phyloP scores from a whole-genome alignment of 2,888 invertebrate species.

The Parnassius smintheus region DNA sequence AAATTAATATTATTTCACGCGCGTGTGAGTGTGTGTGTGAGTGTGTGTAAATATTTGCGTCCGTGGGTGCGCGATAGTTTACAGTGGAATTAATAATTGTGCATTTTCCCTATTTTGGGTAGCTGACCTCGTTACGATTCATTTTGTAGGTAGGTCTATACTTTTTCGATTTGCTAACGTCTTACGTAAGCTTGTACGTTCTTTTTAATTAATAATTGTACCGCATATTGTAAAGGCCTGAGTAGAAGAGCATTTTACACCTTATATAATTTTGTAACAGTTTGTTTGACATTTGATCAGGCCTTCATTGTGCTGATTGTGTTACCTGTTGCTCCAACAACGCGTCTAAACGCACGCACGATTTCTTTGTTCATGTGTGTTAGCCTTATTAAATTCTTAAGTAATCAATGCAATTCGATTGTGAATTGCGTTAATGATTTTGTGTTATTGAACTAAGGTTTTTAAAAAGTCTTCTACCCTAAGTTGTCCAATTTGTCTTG shows the following conservation, averaged over 20 bases:
- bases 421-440: slow-evolving; percentile 3
- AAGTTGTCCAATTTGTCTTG: no score
- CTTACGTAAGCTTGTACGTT: slow-evolving; percentile 58
- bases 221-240: slow-evolving; percentile 54
- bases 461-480: no score
- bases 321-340: slow-evolving; percentile 39
- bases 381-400: slow-evolving; percentile 17
- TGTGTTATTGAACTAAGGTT: no score
- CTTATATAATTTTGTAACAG: slow-evolving; percentile 70
- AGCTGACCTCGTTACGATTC: slow-evolving; percentile 57
- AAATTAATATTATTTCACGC: slow-evolving; percentile 44
- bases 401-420: slow-evolving; percentile 14
- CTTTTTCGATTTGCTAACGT: slow-evolving; percentile 57
- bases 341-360: slow-evolving; percentile 22
- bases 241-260: slow-evolving; percentile 41
- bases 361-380: slow-evolving; percentile 15
- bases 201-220: slow-evolving; percentile 62
- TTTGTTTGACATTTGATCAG: slow-evolving; percentile 68
- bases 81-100: slow-evolving; percentile 34
- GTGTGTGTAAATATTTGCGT: slow-evolving; percentile 53
- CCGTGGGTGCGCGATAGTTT: slow-evolving; percentile 41
- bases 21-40: slow-evolving; percentile 57
- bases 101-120: slow-evolving; percentile 65
- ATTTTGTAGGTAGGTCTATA: slow-evolving; percentile 53
- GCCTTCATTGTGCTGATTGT: slow-evolving; percentile 47